Conservation (phyloP, 2,113 vertebrate species). For the Panthera uncia region DNA sequence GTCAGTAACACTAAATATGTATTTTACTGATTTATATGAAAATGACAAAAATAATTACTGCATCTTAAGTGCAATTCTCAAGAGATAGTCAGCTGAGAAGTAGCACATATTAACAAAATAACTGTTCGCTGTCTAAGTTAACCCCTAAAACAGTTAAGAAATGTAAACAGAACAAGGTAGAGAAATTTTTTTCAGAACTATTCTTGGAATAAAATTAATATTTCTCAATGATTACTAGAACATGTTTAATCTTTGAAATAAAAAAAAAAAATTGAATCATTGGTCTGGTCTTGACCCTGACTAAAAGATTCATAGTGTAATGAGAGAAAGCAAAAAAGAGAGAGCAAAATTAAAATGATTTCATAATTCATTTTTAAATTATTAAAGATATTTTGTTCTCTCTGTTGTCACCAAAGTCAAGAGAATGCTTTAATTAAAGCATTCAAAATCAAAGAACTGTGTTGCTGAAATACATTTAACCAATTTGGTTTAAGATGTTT, state of each 20-base stretch:
- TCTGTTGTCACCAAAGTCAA: constrained; percentile 12
- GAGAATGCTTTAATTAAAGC: background rate
- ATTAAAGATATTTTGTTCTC: constrained; percentile 48
- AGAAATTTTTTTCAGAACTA: background rate
- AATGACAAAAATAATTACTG: constrained; percentile 66
- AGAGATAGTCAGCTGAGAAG: constrained; percentile 49
- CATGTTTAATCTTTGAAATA: constrained; percentile 45
- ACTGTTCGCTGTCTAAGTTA: constrained; percentile 18
- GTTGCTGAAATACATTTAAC: background rate
- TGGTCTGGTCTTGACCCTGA: constrained; percentile 26
- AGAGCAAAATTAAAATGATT: constrained; percentile 54
- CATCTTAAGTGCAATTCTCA: constrained; percentile 37
- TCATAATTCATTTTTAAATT: constrained; percentile 50
- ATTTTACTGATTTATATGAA: constrained; percentile 55
- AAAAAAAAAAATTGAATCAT: constrained; percentile 49
- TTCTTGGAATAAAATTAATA: constrained; percentile 44
- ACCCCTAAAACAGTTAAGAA: constrained; percentile 8
- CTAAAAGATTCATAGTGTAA: constrained; percentile 23
- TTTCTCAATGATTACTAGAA: constrained; percentile 44
- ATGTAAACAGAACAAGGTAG: background rate
- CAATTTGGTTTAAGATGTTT: background rate
- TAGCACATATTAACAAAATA: constrained; percentile 46
- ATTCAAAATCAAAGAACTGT: background rate
- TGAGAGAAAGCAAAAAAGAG: background rate
- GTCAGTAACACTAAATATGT: constrained; percentile 33